Conservation (phyloP, 92 coral and sea anemone genomes). For the Zoanthus sansibaricus region DNA sequence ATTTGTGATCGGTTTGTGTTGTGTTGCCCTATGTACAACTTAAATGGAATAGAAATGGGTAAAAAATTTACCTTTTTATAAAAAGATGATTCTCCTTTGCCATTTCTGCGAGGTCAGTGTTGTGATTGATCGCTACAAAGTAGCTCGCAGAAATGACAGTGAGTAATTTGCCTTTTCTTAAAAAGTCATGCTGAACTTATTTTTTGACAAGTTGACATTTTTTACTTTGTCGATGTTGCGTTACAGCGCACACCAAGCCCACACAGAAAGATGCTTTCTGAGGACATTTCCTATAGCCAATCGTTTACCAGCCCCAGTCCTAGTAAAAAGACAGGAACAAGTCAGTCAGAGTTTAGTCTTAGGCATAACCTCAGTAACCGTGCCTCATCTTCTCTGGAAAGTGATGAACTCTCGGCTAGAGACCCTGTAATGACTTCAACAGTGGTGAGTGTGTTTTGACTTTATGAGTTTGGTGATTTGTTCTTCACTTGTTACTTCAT, state of each 20-base stretch:
- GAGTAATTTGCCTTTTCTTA: neutral
- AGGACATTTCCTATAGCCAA: conserved; percentile 62
- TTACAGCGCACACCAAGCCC: conserved; percentile 74
- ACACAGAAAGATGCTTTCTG: conserved; percentile 40
- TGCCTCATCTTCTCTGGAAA: conserved; percentile 42
- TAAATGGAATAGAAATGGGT: too few species aligned
- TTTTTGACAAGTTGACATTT: neutral
- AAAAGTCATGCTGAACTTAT: neutral
- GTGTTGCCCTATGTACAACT: too few species aligned
- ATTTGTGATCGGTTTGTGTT: too few species aligned
- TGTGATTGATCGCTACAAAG: too few species aligned
- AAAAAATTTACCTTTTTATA: too few species aligned
- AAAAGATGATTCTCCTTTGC: too few species aligned
- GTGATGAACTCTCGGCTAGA: conserved; percentile 12
- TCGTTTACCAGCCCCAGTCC: conserved; percentile 70
- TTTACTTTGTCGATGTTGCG: neutral
- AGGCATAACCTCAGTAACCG: conserved; percentile 22
- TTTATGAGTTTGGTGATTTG: neutral
- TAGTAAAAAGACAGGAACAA: conserved; percentile 30
- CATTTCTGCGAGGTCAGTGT: too few species aligned
- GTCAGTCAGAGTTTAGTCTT: conserved; percentile 10
- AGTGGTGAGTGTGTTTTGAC: conserved; percentile 49
- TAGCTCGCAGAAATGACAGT: too few species aligned
- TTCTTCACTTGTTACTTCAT: too few species aligned
- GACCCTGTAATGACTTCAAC: conserved; percentile 62